Conservation (phyloP, 2,797 vertebrate species). For the Esox masquinongy region DNA sequence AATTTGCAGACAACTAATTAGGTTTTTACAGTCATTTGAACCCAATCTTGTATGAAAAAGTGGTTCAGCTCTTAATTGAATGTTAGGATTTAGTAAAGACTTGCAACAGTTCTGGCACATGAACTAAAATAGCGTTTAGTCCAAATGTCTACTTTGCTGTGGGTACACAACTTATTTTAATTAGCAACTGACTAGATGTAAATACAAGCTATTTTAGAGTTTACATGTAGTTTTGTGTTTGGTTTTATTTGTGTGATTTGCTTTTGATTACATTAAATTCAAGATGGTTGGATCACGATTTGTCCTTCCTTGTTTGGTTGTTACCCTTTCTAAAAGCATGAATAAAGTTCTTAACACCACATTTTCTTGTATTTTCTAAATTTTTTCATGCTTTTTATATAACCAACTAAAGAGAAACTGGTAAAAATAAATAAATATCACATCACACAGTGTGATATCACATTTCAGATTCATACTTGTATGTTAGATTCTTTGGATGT, state of each 20-base stretch:
- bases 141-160: conserved; percentile 1
- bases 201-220: conserved; percentile 14
- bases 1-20: not conserved
- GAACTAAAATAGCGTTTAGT: not conserved
- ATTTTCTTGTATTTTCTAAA: not conserved
- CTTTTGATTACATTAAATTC: conserved; percentile 4
- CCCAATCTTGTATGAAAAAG: not conserved
- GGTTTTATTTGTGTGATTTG: not conserved
- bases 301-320: conserved; percentile 7
- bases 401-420: not conserved
- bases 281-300: not conserved
- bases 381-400: not conserved
- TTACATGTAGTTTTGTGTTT: conserved; percentile 11
- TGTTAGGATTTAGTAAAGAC: not conserved
- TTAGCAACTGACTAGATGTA: not conserved
- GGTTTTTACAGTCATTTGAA: not conserved
- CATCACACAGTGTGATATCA: not conserved
- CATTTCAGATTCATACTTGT: not conserved
- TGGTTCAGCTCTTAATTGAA: not conserved
- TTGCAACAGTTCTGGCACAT: not conserved
- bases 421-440: not conserved
- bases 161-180: not conserved
- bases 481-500: not conserved
- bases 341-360: conserved; percentile 48
- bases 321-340: conserved; percentile 18